Evolutionary conservation across 2,113 vertebrate species (phyloP), one percentile per base, ranked within the genome.

Genomic region (Acanthochromis polyacanthus): DNA sequence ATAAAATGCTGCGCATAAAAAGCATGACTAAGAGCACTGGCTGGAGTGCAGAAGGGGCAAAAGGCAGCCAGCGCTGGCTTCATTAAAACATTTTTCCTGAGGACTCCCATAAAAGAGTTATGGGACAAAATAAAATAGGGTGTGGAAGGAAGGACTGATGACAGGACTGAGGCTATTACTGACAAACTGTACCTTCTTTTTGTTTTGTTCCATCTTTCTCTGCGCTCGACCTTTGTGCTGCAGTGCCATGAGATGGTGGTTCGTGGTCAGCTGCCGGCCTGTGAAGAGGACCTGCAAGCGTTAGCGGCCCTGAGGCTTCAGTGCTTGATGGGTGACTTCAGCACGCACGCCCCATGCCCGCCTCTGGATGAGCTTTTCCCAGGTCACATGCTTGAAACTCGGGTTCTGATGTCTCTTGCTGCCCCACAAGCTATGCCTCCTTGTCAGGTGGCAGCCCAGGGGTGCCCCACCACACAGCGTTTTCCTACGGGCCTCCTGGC

Each of bases 181-280:
- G 67, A 79, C 67, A 78, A 59, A 68, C 52, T 62, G 64, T 71
- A 22, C 66, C 38, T n/a, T 32, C 50, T 32, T 69, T 82, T 71
- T 0, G 0, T 68, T 16, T 19, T 5, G 25, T 56, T 55, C 20
- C 55, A 10, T 67, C 30, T 79, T 22, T 25, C 53, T 48, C 71
- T 75, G 22, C 62, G 70, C 60, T 22, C 52, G 71, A 22, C 55
- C 36, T 65, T 57, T 0, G 8, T 4, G 4, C 77, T 32, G 1
- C 96, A 96, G 97, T 96, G 96, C 25, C 96, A 98, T 61, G 96
- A 98, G 85, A 95, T 97, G 95, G 95, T 98, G 83, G 93, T 97
- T 78, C 95, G 95, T 6, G 96, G 96, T 78, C 96, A 96, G 71
- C 94, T 97, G 53, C 95, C 96, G 0, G 95, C 95, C 1, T 96